Evolutionary conservation across 92 coral and sea anemone genomes (phyloP), one percentile per base, ranked within the genome.

Genomic region (Scolanthus callimorphus): DNA sequence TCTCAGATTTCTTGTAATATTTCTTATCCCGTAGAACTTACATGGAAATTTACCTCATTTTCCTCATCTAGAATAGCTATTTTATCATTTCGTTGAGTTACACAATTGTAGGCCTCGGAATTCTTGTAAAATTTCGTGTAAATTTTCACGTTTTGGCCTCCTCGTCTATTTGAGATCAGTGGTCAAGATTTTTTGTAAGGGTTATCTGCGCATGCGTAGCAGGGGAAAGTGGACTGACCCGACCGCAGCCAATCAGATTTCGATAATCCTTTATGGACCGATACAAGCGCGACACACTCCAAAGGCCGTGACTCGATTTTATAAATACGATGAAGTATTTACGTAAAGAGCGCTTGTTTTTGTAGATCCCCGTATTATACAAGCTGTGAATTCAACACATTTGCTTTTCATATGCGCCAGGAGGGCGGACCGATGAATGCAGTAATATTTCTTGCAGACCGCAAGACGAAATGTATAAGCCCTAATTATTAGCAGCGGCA

Each of bases 201-300:
- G 15, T 15, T 34, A 6, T 6, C 20, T 38, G 58, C 89, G 95
- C 95, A 86, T 86, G 95, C 95, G 95, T 59, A 54, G 24, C 57
- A 65, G 57, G 45, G 69, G 70, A 65, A 81, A 73, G 95, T 86
- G 95, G 95, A 86, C 85, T 86, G 95, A 86, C 85, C 65, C 46
- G 23, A 28, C 30, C 67, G 23, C 23, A 39, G 67, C 95, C 95
- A 86, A 86, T 86, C 88, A 80, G 66, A 60, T 62, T 3, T 9
- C 39, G 26, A 15, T 38, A 30, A 19, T 43, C 11, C 39, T 10
- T 46, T 20, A 46, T 46, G 52, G 52, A 46, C 11, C 23, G 52
- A 34, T 6, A 34, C 41, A 34, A n/a, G n/a, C n/a, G n/a, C n/a
- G n/a, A n/a, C n/a, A n/a, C n/a, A n/a, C n/a, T n/a, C n/a, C n/a